Conservation (phyloP, 2,888 invertebrate species). For the Neoitamus cyanurus region DNA sequence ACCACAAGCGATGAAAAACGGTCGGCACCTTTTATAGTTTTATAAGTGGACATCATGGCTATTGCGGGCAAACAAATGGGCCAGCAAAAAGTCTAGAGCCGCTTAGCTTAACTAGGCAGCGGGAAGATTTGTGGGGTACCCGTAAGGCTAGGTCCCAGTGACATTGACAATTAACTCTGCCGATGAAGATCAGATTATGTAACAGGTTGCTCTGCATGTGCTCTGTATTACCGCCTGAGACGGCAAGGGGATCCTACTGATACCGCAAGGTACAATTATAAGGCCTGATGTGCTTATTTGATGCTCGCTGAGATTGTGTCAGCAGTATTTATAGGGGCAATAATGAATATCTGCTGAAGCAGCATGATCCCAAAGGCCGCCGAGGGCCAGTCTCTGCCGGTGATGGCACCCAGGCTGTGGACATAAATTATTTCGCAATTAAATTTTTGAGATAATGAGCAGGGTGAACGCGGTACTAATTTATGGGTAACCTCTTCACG, state of each 20-base stretch:
- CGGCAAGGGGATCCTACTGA: background rate
- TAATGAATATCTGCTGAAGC: constrained; percentile 36
- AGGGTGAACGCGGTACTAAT: background rate
- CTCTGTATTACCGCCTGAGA: background rate
- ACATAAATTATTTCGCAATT: constrained; percentile 21
- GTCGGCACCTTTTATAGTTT: constrained; percentile 41
- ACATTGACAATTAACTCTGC: constrained; percentile 44
- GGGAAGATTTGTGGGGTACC: constrained; percentile 28
- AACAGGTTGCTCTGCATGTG: constrained; percentile 34
- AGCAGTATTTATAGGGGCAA: constrained; percentile 35
- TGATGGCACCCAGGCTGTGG: constrained; percentile 3
- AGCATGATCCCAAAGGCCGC: background rate
- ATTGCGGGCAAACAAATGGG: constrained; percentile 4
- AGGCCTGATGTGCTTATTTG: constrained; percentile 34
- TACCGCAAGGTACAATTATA: constrained; percentile 39
- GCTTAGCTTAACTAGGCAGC: background rate
- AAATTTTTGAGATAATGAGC: constrained; percentile 22
- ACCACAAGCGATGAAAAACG: constrained; percentile 40
- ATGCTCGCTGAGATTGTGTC: constrained; percentile 30
- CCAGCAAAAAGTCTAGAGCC: background rate
- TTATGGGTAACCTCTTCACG: constrained; percentile 7
- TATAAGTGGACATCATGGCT: constrained; percentile 4
- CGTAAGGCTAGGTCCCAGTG: constrained; percentile 25
- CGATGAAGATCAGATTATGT: constrained; percentile 46
- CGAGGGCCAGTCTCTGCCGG: background rate